phyloP scores from a whole-genome alignment of 2,797 vertebrate genomes.

The Sebastes paucispinis region DNA sequence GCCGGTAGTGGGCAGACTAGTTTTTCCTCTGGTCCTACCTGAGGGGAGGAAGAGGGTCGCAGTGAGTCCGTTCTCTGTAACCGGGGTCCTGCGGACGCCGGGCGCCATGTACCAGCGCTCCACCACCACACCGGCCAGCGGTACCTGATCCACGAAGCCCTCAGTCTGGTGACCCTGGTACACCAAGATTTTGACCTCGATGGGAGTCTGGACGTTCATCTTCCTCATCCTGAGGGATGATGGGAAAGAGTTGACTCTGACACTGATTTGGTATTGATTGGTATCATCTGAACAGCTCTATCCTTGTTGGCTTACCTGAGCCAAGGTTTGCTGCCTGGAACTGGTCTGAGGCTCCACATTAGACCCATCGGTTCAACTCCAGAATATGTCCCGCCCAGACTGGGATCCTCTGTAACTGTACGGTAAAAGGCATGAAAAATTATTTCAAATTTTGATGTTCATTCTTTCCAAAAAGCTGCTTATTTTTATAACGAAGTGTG shows the following conservation, averaged over 20 bases:
- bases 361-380: constrained; percentile 81
- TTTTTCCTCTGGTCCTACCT: constrained; percentile 57
- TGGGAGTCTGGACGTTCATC: constrained; percentile 62
- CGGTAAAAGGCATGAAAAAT: not conserved
- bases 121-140: constrained; percentile 58
- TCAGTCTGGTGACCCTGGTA: constrained; percentile 62
- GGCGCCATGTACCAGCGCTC: constrained; percentile 79
- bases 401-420: constrained; percentile 72
- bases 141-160: constrained; percentile 52
- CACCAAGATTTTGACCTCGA: constrained; percentile 69
- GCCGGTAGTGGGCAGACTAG: too few species aligned
- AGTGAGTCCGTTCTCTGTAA: constrained; percentile 63
- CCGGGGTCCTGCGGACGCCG: constrained; percentile 65
- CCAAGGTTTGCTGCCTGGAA: constrained; percentile 75
- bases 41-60: constrained; percentile 77
- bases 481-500: not conserved
- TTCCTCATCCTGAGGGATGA: constrained; percentile 67
- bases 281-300: not conserved
- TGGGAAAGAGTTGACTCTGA: not conserved
- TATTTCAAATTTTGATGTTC: not conserved
- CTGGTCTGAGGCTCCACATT: constrained; percentile 80
- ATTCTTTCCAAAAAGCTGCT: not conserved
- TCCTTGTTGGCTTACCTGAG: constrained; percentile 58
- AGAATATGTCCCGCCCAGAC: constrained; percentile 77
- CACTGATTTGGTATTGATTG: fast-evolving